Base-by-base conservation (phyloP, 2,888 invertebrate genomes). In the Hermaeophaga mercurialis region DNA sequence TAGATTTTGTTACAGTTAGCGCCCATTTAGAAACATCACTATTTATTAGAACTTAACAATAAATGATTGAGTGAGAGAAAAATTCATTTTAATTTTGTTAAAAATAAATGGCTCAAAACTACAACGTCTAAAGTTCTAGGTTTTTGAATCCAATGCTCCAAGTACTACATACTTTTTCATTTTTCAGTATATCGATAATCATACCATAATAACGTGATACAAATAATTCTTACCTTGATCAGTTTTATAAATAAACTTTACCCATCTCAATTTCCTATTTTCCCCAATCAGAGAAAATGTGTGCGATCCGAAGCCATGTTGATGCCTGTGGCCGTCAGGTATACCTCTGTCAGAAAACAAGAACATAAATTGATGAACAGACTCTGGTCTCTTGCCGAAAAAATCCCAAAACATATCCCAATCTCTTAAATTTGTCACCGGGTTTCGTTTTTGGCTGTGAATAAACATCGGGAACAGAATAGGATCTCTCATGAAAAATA, bases 361-460 rank as follows among this genome's bases (percentile, higher is more conserved):
- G 77, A 94, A 86, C 66, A 69, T 63, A 5, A 64, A 60, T 73
- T 95, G 94, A 73, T 96, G 95, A 15, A 85, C 83, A 1, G 89
- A 81, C 77, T 95, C 95, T 0, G 94, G 92, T 24, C 94, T 83
- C 28, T 95, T 79, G 0, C 90, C 85, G 63, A 94, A 81, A 73
- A 95, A 96, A 75, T 96, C 96, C 95, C 95, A 96, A 74, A 93
- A 92, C 91, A 92, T 92, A 72, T 95, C 91, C 22, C 90, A 80
- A 78, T 95, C 95, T 79, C 92, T 92, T 22, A 94, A 80, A 73
- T 91, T 89, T 0, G 91, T 91, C 26, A 84, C 88, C 1, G 96
- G 96, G 75, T 97, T 96, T 62, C 95, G 84, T 77, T 96, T 96
- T 75, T 96, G 96, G 0, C 94, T 91, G 76, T 96, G 96, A 68